These are phyloP conservation scores for Malacoctenus gilli DNA, from an alignment of 2,797 vertebrate species.

Conservation along the genomic window DNA sequence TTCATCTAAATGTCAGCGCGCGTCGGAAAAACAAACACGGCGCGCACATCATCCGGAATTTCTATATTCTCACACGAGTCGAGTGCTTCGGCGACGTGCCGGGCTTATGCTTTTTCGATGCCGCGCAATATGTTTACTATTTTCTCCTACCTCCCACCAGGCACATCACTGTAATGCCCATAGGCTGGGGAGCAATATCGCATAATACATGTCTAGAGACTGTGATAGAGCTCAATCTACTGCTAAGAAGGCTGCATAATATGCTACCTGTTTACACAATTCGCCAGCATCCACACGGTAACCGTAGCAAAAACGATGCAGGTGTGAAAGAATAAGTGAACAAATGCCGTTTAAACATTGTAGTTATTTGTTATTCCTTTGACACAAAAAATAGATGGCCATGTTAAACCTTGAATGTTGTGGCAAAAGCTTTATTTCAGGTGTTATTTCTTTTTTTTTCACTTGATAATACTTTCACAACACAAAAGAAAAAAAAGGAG, in stretches of 20 bases:
- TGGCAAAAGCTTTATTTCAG: conserved; percentile 21
- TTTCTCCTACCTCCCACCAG: conserved; percentile 26
- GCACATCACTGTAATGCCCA: conserved; percentile 57
- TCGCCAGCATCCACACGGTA: conserved; percentile 17
- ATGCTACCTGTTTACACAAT: conserved; percentile 25
- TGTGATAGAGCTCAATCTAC: conserved; percentile 30
- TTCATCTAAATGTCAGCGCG: conserved; percentile 46
- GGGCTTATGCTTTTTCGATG: conserved; percentile 46
- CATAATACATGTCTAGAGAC: conserved; percentile 59
- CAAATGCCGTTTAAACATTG: conserved; percentile 14
- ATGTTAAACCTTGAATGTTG: conserved; percentile 49
- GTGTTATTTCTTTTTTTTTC: too few species aligned
- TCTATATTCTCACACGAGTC: conserved; percentile 10
- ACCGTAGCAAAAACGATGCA: conserved; percentile 27
- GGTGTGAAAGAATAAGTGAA: conserved; percentile 36
- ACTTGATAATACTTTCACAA: conserved; percentile 23
- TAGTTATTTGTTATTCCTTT: conserved; percentile 23
- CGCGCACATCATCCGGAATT: conserved; percentile 46
- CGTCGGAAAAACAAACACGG: conserved; percentile 39
- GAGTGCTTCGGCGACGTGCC: conserved; percentile 35
- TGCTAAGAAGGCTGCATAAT: conserved; percentile 23
- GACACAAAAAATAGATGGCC: conserved; percentile 15
- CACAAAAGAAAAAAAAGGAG: conserved; percentile 27
- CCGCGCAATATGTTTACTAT: conserved; percentile 51
- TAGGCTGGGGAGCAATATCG: conserved; percentile 62